These are phyloP conservation scores for Odontomachus brunneus DNA, from an alignment of 1,140 invertebrate species.

Conservation along the genomic window DNA sequence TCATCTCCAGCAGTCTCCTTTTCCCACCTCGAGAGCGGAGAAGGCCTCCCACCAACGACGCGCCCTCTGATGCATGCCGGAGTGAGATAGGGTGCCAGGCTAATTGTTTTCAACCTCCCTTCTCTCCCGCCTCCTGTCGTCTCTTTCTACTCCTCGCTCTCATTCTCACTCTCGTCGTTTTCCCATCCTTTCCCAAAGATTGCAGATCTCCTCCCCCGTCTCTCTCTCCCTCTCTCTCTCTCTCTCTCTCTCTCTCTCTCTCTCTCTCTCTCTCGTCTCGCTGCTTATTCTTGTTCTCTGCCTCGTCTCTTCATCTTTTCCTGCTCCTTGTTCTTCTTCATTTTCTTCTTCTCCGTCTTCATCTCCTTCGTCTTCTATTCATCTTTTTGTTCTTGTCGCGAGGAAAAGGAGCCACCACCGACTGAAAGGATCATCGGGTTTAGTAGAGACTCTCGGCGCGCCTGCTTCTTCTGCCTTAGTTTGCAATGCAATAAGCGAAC, in stretches of 20 bases:
- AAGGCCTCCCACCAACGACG: conserved; percentile 29
- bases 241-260: background rate
- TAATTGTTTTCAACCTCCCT: conserved; percentile 73
- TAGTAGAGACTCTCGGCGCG: conserved; percentile 31
- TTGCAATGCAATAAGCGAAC: conserved; percentile 69
- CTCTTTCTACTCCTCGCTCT: too few relatives aligned
- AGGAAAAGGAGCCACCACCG: conserved; percentile 37
- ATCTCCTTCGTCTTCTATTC: background rate
- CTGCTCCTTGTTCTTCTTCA: background rate
- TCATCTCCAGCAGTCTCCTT: conserved; percentile 72
- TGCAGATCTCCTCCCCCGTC: conserved; percentile 3
- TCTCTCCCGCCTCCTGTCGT: too few relatives aligned
- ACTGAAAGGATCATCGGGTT: conserved; percentile 64
- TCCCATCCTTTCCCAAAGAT: conserved; percentile 36
- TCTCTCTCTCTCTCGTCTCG: too few relatives aligned
- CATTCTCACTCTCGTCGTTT: background rate
- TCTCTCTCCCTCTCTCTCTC: background rate
- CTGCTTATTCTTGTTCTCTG: conserved; percentile 29
- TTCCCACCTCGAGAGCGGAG: conserved; percentile 63
- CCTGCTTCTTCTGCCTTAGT: conserved; percentile 55
- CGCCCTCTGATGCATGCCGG: conserved; percentile 62
- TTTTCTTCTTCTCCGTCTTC: background rate
- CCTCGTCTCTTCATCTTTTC: background rate
- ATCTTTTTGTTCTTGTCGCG: conserved; percentile 4
- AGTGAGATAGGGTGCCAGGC: conserved; percentile 64